Evolutionary conservation across 2,113 vertebrate species (phyloP), one percentile per base, ranked within the genome.

Genomic region (Octodon degus): DNA sequence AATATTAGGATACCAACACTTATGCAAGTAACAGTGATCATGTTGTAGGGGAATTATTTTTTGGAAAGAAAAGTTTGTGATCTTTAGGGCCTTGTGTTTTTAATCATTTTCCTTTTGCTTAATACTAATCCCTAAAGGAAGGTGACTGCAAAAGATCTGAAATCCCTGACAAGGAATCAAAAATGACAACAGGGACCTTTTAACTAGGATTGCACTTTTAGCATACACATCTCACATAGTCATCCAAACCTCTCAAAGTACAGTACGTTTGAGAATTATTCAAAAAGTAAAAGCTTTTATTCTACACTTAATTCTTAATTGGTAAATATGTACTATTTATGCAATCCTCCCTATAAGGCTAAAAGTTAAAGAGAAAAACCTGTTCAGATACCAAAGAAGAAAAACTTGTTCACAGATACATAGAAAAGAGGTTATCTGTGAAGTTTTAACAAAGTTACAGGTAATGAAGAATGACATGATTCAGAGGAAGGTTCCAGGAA

Each of bases 261-360:
- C 58, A 63, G 77, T 2, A 70, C 63, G 86, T 25, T 68, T 86
- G 10, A 17, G 10, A 50, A 63, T 90, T 93, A 79, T n/a, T 60
- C n/a, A 81, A 19, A 84, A 83, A 79, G 62, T 2, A 53, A 88
- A 74, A 24, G 7, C 34, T 60, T 16, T 76, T 17, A 65, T 67
- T 95, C 77, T 82, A n/a, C 40, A 89, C 76, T 95, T 92, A 86
- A n/a, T 63, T 96, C 47, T 68, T 96, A 90, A 95, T 92, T 87
- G 82, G 72, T 63, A 89, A 83, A 37, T 84, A 47, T 7, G 27
- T 86, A 83, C 60, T 90, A 82, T 63, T 77, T 82, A 67, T 79
- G 53, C 50, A 47, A 95, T 94, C 37, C 5, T 87, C 53, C 88
- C 27, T 67, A 72, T 72, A 94, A 90, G 50, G 37, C 60, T 37